Conservation (phyloP, 1,140 invertebrate species). For the Bacillus rossius region DNA sequence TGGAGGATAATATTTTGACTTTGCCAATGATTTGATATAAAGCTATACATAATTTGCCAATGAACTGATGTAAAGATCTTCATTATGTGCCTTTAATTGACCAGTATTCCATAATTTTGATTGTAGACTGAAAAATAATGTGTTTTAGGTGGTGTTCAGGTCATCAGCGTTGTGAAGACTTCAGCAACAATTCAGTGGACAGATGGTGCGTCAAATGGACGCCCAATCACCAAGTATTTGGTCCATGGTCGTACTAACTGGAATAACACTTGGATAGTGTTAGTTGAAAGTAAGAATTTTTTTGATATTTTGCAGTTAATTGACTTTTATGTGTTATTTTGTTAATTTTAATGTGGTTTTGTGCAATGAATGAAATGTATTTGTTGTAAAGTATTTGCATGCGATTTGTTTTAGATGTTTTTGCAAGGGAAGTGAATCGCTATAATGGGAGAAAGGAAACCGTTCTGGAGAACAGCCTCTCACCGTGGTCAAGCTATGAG, state of each 20-base stretch:
- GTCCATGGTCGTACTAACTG: constrained; percentile 81
- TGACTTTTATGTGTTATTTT: neutral
- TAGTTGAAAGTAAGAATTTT: constrained; percentile 53
- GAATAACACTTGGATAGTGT: constrained; percentile 73
- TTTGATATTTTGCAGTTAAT: neutral
- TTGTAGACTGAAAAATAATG: neutral
- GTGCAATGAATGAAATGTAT: no score
- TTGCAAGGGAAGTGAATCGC: constrained; percentile 54
- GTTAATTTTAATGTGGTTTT: neutral
- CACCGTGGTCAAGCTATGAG: constrained; percentile 85
- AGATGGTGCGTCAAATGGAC: constrained; percentile 80
- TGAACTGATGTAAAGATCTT: no score
- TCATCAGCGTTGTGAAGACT: constrained; percentile 64
- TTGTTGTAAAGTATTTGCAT: constrained; percentile 3
- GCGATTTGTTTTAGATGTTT: constrained; percentile 38
- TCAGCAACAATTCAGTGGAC: constrained; percentile 82
- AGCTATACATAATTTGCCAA: no score
- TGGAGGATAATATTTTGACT: no score
- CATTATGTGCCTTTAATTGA: no score
- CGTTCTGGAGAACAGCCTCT: constrained; percentile 60
- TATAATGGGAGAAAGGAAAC: constrained; percentile 69
- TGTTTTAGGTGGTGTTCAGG: constrained; percentile 60
- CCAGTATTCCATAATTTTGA: no score
- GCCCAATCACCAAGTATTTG: constrained; percentile 65
- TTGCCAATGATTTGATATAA: no score